Evolutionary conservation across 1,140 invertebrate species (phyloP).

Genomic region (Steinernema feltiae): DNA sequence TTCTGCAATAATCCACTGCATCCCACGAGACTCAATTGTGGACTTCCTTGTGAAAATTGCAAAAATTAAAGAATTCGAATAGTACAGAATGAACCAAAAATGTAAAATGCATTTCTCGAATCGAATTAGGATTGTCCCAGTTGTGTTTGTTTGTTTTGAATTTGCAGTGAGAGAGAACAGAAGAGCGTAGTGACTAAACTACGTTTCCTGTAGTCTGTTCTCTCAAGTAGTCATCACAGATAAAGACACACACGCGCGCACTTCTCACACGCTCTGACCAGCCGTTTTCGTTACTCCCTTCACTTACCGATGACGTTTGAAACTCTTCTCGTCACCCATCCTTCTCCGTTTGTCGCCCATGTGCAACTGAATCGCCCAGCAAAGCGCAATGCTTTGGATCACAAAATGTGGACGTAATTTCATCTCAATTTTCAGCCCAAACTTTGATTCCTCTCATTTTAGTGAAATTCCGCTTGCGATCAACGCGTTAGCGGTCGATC

Average conservation of each 20-base stretch:
- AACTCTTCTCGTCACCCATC: not conserved
- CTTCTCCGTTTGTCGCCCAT: slow-evolving; percentile 66
- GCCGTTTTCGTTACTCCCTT: not conserved
- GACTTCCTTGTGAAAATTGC: no score
- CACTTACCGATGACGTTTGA: not conserved
- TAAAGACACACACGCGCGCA: not conserved
- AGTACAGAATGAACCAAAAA: no score
- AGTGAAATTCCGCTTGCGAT: slow-evolving; percentile 81
- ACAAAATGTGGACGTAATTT: slow-evolving; percentile 74
- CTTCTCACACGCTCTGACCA: not conserved
- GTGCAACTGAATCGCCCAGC: slow-evolving; percentile 83
- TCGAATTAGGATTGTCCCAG: not conserved
- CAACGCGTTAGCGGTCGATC: slow-evolving; percentile 67
- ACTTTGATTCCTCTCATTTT: slow-evolving; percentile 20
- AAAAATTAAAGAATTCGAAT: no score
- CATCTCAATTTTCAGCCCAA: not conserved
- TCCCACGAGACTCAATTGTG: no score
- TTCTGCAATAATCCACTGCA: no score
- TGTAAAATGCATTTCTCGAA: no score
- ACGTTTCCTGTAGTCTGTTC: not conserved
- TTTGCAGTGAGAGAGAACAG: not conserved
- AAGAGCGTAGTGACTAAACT: not conserved
- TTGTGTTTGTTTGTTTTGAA: not conserved
- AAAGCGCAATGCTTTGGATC: slow-evolving; percentile 76
- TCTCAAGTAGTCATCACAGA: not conserved